Conservation (phyloP, 2,888 invertebrate genomes). For the Ormyrus rosae region DNA sequence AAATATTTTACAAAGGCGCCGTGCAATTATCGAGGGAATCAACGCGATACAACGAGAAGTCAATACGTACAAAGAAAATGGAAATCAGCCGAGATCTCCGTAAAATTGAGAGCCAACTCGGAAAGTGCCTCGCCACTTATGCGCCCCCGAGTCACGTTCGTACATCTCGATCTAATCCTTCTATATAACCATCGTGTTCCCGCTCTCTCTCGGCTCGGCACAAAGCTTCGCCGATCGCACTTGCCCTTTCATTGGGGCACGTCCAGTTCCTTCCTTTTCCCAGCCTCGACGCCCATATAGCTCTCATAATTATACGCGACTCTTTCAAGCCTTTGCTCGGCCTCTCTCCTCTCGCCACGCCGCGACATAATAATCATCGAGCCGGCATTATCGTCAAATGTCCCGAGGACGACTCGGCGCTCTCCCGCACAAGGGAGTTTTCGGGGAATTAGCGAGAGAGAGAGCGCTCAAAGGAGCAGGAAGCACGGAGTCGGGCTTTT, state of each 20-base stretch:
- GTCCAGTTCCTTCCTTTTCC: slow-evolving; percentile 28
- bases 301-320: neutral
- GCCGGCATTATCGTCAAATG: too few species aligned
- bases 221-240: neutral
- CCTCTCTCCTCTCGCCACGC: neutral
- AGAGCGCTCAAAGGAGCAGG: slow-evolving; percentile 7
- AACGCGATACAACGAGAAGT: too few species aligned
- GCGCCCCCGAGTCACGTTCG: slow-evolving; percentile 46
- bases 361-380: too few species aligned
- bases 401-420: too few species aligned
- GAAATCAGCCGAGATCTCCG: slow-evolving; percentile 20
- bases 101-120: slow-evolving; percentile 27
- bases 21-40: too few species aligned
- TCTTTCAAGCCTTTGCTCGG: slow-evolving; percentile 1
- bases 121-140: neutral
- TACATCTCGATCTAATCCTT: slow-evolving; percentile 48
- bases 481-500: slow-evolving; percentile 18
- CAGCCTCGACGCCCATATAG: neutral
- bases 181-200: neutral
- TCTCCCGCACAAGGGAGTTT: slow-evolving; percentile 7
- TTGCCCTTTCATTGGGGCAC: slow-evolving; percentile 39
- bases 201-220: neutral
- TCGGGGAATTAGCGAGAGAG: slow-evolving; percentile 31
- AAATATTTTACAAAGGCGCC: too few species aligned
- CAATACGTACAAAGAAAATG: slow-evolving; percentile 1